These are phyloP conservation scores for Ctenodactylus gundi DNA, from an alignment of 2,113 vertebrate species.

Conservation along the genomic window DNA sequence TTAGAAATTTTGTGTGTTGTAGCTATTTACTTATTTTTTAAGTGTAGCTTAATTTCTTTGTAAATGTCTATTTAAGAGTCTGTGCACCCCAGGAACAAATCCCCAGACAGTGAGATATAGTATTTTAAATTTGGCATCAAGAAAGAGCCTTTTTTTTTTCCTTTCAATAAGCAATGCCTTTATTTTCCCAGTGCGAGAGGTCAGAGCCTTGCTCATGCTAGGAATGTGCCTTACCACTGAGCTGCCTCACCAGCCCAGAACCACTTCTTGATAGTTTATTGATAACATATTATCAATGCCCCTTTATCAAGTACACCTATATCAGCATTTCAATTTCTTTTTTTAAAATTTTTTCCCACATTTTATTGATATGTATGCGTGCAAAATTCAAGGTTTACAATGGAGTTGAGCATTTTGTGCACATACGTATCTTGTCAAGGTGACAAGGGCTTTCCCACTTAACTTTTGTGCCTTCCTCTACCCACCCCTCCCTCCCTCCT, in stretches of 20 bases:
- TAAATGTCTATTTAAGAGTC: neutral
- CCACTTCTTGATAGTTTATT: neutral
- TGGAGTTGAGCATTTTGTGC: too few species aligned
- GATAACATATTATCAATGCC: neutral
- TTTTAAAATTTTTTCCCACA: neutral
- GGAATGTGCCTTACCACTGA: too few species aligned
- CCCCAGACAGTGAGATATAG: neutral
- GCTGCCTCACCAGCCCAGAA: neutral
- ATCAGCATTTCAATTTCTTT: neutral
- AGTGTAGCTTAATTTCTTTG: conserved; percentile 5
- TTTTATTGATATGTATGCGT: too few species aligned
- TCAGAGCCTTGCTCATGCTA: neutral
- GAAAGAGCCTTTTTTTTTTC: neutral
- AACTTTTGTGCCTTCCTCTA: too few species aligned
- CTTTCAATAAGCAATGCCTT: neutral
- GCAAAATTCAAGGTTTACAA: too few species aligned
- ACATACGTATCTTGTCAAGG: too few species aligned
- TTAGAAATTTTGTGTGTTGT: neutral
- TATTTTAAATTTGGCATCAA: neutral
- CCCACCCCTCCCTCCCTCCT: too few species aligned
- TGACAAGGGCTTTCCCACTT: too few species aligned
- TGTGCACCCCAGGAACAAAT: neutral
- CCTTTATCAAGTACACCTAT: neutral
- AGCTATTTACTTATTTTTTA: neutral
- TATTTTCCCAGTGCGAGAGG: neutral